phyloP scores from a whole-genome alignment of 2,113 vertebrate genomes.

The Elgaria multicarinata region DNA sequence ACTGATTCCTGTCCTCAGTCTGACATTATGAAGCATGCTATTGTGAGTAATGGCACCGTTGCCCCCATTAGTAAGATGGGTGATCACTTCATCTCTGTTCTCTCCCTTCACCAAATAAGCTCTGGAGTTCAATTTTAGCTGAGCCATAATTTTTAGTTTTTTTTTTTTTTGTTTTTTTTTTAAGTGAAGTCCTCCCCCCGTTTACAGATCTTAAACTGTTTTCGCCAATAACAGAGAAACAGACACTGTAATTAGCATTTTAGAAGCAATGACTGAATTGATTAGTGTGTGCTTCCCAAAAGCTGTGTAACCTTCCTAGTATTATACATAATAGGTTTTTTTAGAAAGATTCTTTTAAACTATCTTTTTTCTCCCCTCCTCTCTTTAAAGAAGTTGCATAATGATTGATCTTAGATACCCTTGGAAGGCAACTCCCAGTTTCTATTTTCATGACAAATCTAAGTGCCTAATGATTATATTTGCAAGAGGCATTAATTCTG shows the following conservation, averaged over 20 bases:
- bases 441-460: slow-evolving; percentile 5
- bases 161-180: background rate
- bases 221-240: background rate
- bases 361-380: slow-evolving; percentile 36
- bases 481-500: slow-evolving; percentile 37
- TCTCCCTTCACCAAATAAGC: background rate
- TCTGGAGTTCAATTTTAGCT: background rate
- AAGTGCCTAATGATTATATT: slow-evolving; percentile 17
- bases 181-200: too few species aligned
- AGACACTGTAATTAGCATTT: slow-evolving; percentile 52
- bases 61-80: background rate
- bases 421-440: slow-evolving; percentile 7
- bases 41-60: background rate
- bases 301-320: slow-evolving; percentile 52
- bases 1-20: background rate
- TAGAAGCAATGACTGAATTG: slow-evolving; percentile 57
- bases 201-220: background rate
- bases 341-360: slow-evolving; percentile 17
- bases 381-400: background rate
- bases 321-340: slow-evolving; percentile 55
- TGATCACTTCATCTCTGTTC: background rate
- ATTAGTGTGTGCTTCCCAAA: slow-evolving; percentile 56
- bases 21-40: background rate
- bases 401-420: slow-evolving; percentile 19
- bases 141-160: background rate